Base-by-base conservation (phyloP, 2,113 vertebrate genomes). In the Rhynchomys soricoides region DNA sequence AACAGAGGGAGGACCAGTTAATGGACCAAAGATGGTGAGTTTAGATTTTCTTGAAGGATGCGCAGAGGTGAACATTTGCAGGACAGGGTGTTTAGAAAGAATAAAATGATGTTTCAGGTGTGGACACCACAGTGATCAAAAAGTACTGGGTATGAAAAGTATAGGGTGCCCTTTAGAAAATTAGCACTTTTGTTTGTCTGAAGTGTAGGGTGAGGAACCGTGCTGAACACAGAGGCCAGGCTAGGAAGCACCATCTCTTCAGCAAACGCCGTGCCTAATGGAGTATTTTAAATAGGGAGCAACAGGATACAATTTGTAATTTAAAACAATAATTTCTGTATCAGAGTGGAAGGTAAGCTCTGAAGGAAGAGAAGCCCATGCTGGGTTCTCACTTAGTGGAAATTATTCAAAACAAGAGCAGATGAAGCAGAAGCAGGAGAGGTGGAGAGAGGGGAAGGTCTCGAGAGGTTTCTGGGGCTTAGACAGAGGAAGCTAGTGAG, bases 31-130 rank as follows among this genome's bases (percentile, higher is more conserved):
- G 64, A 59, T 24, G 40, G 45, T 40, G 13, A 89, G 34, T 86
- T 95, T n/a, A 89, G 71, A 50, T 82, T 93, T 96, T 95, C 66
- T 15, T 82, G 40, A 97, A 88, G 71, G 45, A 78, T 86, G 52
- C 43, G 31, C 40, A 57, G 87, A 97, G 48, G 40, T 91, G 13
- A 91, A 86, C 90, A 40, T 59, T 55, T 26, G 37, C 37, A n/a
- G 22, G 16, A 19, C 8, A 11, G 11, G 21, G 37, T 43, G 70
- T 45, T 74, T 68, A 40, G 66, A 82, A 86, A 37, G 43, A 78
- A 83, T 19, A 37, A 52, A 90, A 34, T 62, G 13, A 19, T 52
- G 64, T 40, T 94, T 70, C 19, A 24, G 29, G 16, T 29, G 48
- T 3, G 1, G 8, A 62, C 19, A 88, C 85, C 16, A 73, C 16